phyloP scores from a whole-genome alignment of 2,888 invertebrate species.

The Tuberolachnus salignus region DNA sequence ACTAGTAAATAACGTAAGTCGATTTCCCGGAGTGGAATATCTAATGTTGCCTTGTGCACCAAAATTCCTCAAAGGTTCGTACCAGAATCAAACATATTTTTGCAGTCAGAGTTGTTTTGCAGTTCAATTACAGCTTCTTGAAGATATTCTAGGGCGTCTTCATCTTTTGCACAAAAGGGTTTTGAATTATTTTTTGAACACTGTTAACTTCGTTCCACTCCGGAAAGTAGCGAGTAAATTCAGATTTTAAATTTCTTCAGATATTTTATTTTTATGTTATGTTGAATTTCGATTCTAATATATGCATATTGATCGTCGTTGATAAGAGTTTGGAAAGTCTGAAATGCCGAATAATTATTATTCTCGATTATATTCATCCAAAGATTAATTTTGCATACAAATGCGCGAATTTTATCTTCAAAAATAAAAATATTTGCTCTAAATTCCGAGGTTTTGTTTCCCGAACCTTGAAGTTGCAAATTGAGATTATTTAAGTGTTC shows the following conservation, averaged over 20 bases:
- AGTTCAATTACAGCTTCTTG: slow-evolving; percentile 7
- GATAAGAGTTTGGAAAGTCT: slow-evolving; percentile 16
- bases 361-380: too few species aligned
- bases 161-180: slow-evolving; percentile 20
- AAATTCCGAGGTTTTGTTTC: too few species aligned
- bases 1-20: neutral
- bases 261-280: slow-evolving; percentile 18
- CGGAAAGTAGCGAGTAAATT: slow-evolving; percentile 31
- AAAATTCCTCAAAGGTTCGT: neutral
- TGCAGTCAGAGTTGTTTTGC: neutral
- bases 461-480: too few species aligned
- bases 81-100: neutral
- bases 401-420: too few species aligned
- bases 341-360: too few species aligned
- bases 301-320: slow-evolving; percentile 23
- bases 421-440: too few species aligned
- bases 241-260: slow-evolving; percentile 14
- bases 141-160: slow-evolving; percentile 12
- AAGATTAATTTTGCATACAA: too few species aligned
- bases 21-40: neutral
- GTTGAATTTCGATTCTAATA: slow-evolving; percentile 8
- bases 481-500: too few species aligned
- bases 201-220: slow-evolving; percentile 33
- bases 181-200: slow-evolving; percentile 30
- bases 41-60: neutral